These are phyloP conservation scores for Nematolebias whitei DNA, from an alignment of 2,113 vertebrate species.

Conservation along the genomic window DNA sequence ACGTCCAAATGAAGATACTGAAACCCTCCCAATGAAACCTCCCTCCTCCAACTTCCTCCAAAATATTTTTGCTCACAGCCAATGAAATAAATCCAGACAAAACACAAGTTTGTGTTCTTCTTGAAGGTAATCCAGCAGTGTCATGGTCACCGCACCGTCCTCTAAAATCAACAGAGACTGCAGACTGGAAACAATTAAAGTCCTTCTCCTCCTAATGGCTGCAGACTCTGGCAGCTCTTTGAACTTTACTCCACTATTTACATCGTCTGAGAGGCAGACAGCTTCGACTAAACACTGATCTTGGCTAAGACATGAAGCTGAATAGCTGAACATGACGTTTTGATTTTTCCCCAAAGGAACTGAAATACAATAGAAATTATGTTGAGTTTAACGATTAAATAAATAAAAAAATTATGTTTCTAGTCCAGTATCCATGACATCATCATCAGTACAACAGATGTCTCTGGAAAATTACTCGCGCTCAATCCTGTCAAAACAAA, in stretches of 20 bases:
- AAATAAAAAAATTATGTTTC: background rate
- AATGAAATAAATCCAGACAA: slow-evolving; percentile 15
- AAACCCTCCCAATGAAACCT: background rate
- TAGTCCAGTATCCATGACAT: slow-evolving; percentile 15
- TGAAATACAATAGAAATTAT: background rate
- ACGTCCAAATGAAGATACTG: slow-evolving; percentile 4
- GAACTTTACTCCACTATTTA: slow-evolving; percentile 42
- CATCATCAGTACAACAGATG: slow-evolving; percentile 37
- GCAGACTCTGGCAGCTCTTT: slow-evolving; percentile 41
- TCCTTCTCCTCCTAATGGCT: slow-evolving; percentile 33
- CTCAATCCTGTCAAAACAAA: slow-evolving; percentile 61
- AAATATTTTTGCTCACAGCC: background rate
- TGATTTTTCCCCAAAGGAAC: background rate
- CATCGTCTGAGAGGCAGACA: slow-evolving; percentile 56
- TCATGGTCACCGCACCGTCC: slow-evolving; percentile 43
- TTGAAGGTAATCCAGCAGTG: slow-evolving; percentile 44
- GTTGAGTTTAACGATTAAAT: too few relatives aligned
- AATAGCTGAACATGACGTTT: too few relatives aligned
- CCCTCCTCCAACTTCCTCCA: background rate
- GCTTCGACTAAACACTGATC: slow-evolving; percentile 39
- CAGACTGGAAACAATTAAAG: slow-evolving; percentile 58
- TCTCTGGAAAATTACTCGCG: slow-evolving; percentile 25
- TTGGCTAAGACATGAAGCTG: too few relatives aligned
- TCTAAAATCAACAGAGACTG: slow-evolving; percentile 35
- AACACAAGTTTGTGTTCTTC: slow-evolving; percentile 28